phyloP scores from a whole-genome alignment of 2,113 vertebrate genomes.

The Melanotaenia duboulayi region DNA sequence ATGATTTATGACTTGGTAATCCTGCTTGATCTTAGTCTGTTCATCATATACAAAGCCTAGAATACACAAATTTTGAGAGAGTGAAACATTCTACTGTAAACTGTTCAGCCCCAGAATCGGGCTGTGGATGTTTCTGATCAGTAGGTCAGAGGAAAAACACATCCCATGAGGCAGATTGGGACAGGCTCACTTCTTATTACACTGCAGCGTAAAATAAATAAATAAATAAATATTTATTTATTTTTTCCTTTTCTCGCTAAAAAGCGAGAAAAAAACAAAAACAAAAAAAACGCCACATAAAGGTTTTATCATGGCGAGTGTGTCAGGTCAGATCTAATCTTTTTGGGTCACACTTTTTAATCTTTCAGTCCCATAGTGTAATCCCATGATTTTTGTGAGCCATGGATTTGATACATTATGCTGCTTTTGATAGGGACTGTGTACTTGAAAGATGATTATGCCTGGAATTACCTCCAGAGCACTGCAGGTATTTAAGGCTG shows the following conservation, averaged over 20 bases:
- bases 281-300: conserved; percentile 29
- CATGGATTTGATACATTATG: conserved; percentile 66
- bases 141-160: conserved; percentile 11
- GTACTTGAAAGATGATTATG: conserved; percentile 59
- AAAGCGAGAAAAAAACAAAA: no score
- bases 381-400: conserved; percentile 70
- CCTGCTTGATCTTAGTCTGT: conserved; percentile 27
- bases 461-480: conserved; percentile 45
- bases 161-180: conserved; percentile 22
- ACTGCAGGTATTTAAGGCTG: conserved; percentile 13
- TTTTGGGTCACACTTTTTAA: conserved; percentile 70
- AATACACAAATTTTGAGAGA: conserved; percentile 9
- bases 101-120: conserved; percentile 22
- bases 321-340: conserved; percentile 72
- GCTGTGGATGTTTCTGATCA: conserved; percentile 42
- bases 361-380: conserved; percentile 66
- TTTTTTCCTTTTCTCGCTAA: no score
- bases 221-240: no score
- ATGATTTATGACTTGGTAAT: conserved; percentile 38
- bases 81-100: conserved; percentile 21
- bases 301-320: conserved; percentile 61
- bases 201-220: conserved; percentile 1
- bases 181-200: conserved; percentile 19
- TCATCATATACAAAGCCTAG: conserved; percentile 30
- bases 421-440: conserved; percentile 59